These are phyloP conservation scores for Zaprionus davidi DNA, from an alignment of 1,140 invertebrate species.

Conservation along the genomic window DNA sequence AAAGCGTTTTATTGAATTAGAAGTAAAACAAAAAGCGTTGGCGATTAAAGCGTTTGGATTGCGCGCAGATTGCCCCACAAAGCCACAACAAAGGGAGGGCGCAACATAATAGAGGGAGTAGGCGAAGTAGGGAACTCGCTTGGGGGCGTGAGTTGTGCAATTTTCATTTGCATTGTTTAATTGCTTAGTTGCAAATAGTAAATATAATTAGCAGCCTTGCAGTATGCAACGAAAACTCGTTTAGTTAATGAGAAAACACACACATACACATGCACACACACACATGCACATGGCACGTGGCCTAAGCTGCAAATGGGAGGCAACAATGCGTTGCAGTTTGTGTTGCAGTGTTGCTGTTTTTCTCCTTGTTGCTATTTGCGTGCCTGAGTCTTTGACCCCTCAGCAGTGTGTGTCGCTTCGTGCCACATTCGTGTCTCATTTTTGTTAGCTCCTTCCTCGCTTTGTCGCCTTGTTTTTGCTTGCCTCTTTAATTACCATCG, in stretches of 20 bases:
- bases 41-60: constrained; percentile 59
- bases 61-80: constrained; percentile 42
- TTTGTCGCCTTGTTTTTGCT: background rate
- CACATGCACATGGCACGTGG: constrained; percentile 17
- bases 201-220: constrained; percentile 12
- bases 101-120: background rate
- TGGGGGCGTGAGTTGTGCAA: background rate
- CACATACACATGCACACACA: background rate
- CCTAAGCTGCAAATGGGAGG: background rate
- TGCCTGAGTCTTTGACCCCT: constrained; percentile 39
- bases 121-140: background rate
- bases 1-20: constrained; percentile 73
- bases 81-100: constrained; percentile 42
- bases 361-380: constrained; percentile 12
- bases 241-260: constrained; percentile 9
- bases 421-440: constrained; percentile 33
- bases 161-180: constrained; percentile 40
- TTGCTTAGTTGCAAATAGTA: constrained; percentile 39
- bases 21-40: constrained; percentile 69
- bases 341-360: constrained; percentile 8
- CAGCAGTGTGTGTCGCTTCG: background rate
- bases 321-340: constrained; percentile 18
- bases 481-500: constrained; percentile 66
- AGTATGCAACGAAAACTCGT: constrained; percentile 44
- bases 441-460: background rate